Evolutionary conservation across 1,140 invertebrate genomes (phyloP).

Genomic region (Heliconius eleuchia): DNA sequence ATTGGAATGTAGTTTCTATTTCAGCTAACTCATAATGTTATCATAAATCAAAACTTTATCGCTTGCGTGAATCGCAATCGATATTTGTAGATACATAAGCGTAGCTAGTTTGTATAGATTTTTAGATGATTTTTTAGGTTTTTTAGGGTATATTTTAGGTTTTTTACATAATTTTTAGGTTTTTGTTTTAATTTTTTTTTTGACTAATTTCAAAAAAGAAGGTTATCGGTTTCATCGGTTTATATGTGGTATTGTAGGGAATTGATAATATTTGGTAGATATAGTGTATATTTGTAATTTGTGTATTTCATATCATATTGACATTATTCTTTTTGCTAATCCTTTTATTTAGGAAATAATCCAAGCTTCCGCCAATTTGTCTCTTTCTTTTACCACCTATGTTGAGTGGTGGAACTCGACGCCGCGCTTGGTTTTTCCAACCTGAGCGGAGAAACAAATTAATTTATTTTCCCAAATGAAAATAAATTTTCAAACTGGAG

Average conservation of each 20-base stretch:
- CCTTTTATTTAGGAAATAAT: no score
- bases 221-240: neutral
- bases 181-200: neutral
- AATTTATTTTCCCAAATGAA: no score
- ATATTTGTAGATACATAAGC: neutral
- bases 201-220: neutral
- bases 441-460: no score
- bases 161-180: neutral
- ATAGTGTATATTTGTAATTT: neutral
- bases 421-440: no score
- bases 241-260: no score
- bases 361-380: no score
- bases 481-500: no score
- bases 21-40: conserved; percentile 32
- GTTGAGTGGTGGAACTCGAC: no score
- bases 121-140: neutral
- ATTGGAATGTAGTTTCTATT: conserved; percentile 28
- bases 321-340: no score
- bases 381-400: no score
- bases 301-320: neutral
- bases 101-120: neutral
- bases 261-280: no score
- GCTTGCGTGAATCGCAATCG: neutral
- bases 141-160: neutral
- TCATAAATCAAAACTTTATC: conserved; percentile 36